Evolutionary conservation across 2,113 vertebrate genomes (phyloP).

Genomic region (Thermophis baileyi): DNA sequence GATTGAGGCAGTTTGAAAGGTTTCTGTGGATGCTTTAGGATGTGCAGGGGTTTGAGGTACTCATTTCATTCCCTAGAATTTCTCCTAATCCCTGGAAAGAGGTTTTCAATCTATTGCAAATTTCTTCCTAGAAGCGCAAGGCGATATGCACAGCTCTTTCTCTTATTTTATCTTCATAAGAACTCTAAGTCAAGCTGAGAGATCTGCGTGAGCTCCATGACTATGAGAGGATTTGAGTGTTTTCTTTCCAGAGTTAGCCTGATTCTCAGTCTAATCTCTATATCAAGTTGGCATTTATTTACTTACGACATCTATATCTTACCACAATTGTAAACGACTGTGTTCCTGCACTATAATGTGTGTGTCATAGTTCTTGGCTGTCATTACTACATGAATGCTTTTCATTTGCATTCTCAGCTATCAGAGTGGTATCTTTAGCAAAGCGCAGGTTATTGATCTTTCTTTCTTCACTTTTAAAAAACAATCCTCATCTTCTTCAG

Average conservation of each 20-base stretch:
- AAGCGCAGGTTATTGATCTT: not conserved
- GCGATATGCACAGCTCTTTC: not conserved
- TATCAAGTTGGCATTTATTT: not conserved
- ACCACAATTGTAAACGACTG: not conserved
- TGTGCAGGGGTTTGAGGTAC: not conserved
- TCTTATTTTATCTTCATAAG: not conserved
- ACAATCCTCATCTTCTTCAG: not conserved
- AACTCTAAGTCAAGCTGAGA: not conserved
- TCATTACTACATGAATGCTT: not conserved
- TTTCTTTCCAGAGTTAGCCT: not conserved
- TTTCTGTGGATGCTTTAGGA: not conserved
- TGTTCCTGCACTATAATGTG: not conserved
- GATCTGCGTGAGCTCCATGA: not conserved
- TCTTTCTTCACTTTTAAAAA: not conserved
- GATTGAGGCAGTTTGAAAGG: not conserved
- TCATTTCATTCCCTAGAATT: not conserved
- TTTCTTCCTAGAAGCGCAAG: not conserved
- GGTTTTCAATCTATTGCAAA: not conserved
- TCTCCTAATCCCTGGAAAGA: not conserved
- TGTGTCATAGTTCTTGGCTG: not conserved
- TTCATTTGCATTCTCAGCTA: not conserved
- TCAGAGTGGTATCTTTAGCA: not conserved
- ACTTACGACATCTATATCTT: not conserved
- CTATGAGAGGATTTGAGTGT: not conserved
- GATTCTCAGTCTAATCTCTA: not conserved